Base-by-base conservation (phyloP, 2,888 invertebrate species). In the Leucophenga maculata region DNA sequence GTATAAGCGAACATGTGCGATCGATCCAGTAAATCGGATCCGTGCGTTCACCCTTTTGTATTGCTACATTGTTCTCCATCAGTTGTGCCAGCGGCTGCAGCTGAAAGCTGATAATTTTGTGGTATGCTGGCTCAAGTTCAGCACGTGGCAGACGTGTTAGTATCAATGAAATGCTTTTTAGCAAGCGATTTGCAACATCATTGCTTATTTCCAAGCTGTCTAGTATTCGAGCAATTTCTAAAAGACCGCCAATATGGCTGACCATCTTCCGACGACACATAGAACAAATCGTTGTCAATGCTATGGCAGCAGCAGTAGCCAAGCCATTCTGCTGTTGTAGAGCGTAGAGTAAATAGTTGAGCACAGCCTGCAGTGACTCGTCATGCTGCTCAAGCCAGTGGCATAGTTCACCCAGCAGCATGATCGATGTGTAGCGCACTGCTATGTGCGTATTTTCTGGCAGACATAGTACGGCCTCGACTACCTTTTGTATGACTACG, bases 361-460 rank as follows among this genome's bases (percentile, higher is more conserved):
- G 90, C 62, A 95, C 93, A 14, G 95, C 93, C 89, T 95, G 95
- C 77, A 97, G 88, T 65, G 93, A 93, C 75, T 93, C 92, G 0
- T 95, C 92, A 89, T 98, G 97, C 78, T 92, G 91, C 84, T 97
- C 95, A 67, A 98, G 94, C 98, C 98, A 99, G 87, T 99, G 98
- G 86, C 95, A 94, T 50, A 98, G 90, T 89, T 98, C 97, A 0
- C 97, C 97, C 59, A 98, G 90, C 64, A 98, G 90, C 77, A 94
- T 90, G 69, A 97, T 93, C 78, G 97, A 96, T 0, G 98, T 98
- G 86, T 94, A 93, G 69, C 95, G 91, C 0, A 99, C 96, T 0
- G 96, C 96, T 39, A 95, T 91, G 87, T 98, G 98, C 0, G 93
- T 92, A 32, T 92, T 92, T 77, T 93, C 93, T 0, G 97, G 96